phyloP scores from a whole-genome alignment of 2,888 invertebrate species.

The Xestia ashworthii region DNA sequence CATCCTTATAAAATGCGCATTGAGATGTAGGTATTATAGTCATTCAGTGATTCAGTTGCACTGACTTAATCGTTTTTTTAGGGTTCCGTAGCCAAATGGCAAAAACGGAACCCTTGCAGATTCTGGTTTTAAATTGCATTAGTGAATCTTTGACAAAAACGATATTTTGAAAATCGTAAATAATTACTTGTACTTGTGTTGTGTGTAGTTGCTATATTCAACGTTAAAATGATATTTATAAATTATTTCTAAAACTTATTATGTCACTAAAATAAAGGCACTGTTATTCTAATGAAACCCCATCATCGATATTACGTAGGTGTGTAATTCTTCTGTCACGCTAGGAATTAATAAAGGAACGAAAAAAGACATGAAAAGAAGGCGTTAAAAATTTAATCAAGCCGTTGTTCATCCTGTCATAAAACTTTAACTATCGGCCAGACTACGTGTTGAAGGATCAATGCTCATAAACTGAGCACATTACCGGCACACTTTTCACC shows the following conservation, averaged over 20 bases:
- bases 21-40: not conserved
- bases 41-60: not conserved
- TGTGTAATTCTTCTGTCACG: not conserved
- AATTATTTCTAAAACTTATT: not conserved
- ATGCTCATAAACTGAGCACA: slow-evolving; percentile 41
- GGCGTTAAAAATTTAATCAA: slow-evolving; percentile 55
- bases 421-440: slow-evolving; percentile 51
- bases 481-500: slow-evolving; percentile 15
- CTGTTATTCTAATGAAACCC: not conserved
- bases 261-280: not conserved
- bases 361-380: slow-evolving; percentile 21
- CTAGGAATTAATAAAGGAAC: slow-evolving; percentile 15
- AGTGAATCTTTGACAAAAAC: too few species aligned
- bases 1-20: not conserved
- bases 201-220: not conserved
- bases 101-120: too few species aligned
- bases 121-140: too few species aligned
- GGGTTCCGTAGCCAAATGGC: too few species aligned
- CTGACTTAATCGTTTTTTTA: not conserved
- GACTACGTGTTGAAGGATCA: slow-evolving; percentile 41
- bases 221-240: not conserved
- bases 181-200: too few species aligned
- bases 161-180: too few species aligned
- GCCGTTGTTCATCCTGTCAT: slow-evolving; percentile 22
- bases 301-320: not conserved